Evolutionary conservation across 2,113 vertebrate species (phyloP).

Genomic region (Leuciscus idus): DNA sequence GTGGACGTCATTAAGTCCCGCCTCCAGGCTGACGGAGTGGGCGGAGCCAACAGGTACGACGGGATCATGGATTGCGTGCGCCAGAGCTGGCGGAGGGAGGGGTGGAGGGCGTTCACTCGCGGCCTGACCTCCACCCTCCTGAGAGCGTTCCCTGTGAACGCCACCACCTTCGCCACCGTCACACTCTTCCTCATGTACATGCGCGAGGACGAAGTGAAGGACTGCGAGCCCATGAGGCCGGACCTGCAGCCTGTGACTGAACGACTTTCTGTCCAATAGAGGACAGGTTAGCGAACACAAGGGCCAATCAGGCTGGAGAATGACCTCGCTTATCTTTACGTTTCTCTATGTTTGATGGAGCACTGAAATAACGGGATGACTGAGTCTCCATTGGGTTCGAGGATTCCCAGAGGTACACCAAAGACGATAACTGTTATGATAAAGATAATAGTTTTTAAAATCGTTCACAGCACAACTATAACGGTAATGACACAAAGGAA

Average conservation of each 20-base stretch:
- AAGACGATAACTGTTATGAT: too few relatives aligned
- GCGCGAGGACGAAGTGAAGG: conserved; percentile 70
- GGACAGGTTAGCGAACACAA: too few relatives aligned
- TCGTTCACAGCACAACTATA: too few relatives aligned
- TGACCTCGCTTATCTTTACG: too few relatives aligned
- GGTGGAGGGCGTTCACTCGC: conserved; percentile 89
- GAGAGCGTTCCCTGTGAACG: conserved; percentile 94
- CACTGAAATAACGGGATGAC: too few relatives aligned
- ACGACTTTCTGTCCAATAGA: neutral
- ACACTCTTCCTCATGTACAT: conserved; percentile 89
- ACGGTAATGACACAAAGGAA: too few relatives aligned
- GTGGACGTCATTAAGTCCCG: conserved; percentile 95
- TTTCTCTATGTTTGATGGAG: too few relatives aligned
- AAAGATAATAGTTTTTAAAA: too few relatives aligned
- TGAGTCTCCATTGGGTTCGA: too few relatives aligned
- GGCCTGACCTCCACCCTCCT: conserved; percentile 94
- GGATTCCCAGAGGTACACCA: too few relatives aligned
- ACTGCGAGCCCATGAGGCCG: conserved; percentile 70
- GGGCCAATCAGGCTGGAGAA: too few relatives aligned
- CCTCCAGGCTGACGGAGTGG: conserved; percentile 91
- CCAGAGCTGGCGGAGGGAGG: conserved; percentile 87
- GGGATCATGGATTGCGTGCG: conserved; percentile 89
- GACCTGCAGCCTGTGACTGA: conserved; percentile 74
- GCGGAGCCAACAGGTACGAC: conserved; percentile 81
- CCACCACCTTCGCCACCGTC: conserved; percentile 93